Percentiles rank a stretch among this genome's conserved stretches.
Evolutionary conservation across 2,888 invertebrate genomes (phyloP).

Genomic region (Chaetogeoica ovagalla): DNA sequence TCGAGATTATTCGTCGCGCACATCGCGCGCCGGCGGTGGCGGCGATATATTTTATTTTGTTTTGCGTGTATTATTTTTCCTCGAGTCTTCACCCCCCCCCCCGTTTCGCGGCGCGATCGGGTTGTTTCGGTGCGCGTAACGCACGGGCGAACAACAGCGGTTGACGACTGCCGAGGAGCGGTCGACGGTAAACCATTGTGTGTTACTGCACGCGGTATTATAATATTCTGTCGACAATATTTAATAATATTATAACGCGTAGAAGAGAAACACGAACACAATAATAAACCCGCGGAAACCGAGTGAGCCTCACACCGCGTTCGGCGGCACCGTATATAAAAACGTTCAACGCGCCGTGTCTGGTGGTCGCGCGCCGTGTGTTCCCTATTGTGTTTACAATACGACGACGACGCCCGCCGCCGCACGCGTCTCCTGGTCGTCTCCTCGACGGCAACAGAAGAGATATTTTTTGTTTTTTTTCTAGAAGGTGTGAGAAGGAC

Average conservation of each 20-base stretch:
- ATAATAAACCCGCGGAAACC: constrained; percentile 26
- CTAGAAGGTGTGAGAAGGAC: too few relatives aligned
- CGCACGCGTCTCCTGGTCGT: too few relatives aligned
- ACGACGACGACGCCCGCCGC: too few relatives aligned
- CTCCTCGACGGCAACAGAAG: too few relatives aligned
- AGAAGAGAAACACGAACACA: neutral
- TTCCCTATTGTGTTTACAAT: constrained; percentile 8
- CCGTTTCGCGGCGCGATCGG: neutral
- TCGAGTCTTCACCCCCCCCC: neutral
- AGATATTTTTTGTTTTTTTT: too few relatives aligned
- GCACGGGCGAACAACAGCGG: too few relatives aligned
- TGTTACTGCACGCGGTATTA: neutral
- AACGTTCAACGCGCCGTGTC: too few relatives aligned
- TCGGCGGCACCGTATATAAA: neutral
- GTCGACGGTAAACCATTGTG: neutral
- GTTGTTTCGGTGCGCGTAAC: neutral
- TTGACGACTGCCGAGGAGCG: too few relatives aligned
- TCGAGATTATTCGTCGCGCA: constrained; percentile 30
- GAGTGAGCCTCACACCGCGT: constrained; percentile 19
- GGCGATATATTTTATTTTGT: neutral
- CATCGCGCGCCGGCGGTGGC: neutral
- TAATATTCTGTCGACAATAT: constrained; percentile 32
- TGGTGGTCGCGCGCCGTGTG: neutral
- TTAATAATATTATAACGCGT: neutral
- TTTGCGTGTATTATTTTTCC: neutral